Evolutionary conservation across 2,113 vertebrate species (phyloP), one percentile per base, ranked within the genome.

Genomic region (Gambusia holbrooki): DNA sequence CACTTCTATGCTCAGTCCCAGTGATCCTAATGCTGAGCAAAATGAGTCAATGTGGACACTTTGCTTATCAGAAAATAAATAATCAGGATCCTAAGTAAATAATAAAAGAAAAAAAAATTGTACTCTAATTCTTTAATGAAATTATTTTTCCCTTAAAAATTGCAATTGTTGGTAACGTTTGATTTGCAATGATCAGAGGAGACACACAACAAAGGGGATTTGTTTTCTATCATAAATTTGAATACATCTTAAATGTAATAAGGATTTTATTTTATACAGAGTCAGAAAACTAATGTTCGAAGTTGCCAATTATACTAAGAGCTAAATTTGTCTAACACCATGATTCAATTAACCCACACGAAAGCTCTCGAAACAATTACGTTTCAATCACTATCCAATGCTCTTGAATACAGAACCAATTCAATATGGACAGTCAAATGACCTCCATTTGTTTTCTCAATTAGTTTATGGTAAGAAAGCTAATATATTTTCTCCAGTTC

Each of bases 401-500:
- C 69, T 68, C 2, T 37, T 17, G 29, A 67, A 51, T 58, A 67
- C 22, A 67, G 5, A 22, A 62, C 11, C 2, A 66, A 67, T 67
- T 71, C 10, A 3, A 62, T 58, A 22, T 58, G 33, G 30, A 51
- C 68, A 67, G 69, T 45, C 28, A 69, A 80, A 62, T 25, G 74
- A 62, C 22, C 40, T 71, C 0, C 82, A 33, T 28, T 65, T 71
- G 66, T 64, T 79, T 66, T 45, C 40, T 70, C 67, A 66, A 77
- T 82, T 79, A 74, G 5, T 28, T 63, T 40, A 65, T 33, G 28
- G 67, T 69, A 4, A 67, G 60, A 77, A 81, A 77, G 61, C 22
- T 3, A 63, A 77, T 69, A 76, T 71, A 69, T 35, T 61, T 83
- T 37, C 10, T 37, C 10, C 35, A 37, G 35, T 37, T 37, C 35